Evolutionary conservation across 2,888 invertebrate genomes (phyloP).

Genomic region (Mesorhabditis sp.): DNA sequence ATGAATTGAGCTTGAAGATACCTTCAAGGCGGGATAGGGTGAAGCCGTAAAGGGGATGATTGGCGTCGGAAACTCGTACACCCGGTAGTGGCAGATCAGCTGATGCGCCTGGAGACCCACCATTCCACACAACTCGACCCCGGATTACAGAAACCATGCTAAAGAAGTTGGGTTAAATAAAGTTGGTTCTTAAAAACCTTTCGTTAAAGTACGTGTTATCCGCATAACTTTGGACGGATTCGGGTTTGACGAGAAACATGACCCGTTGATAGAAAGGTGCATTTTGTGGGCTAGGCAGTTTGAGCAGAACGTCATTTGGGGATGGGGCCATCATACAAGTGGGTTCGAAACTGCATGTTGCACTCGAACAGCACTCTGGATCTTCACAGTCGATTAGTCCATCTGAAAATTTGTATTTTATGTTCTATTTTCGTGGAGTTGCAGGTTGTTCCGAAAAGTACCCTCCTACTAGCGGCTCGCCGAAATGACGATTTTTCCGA

Average conservation of each 20-base stretch:
- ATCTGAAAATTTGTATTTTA: slow-evolving; percentile 68
- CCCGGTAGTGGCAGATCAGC: slow-evolving; percentile 88
- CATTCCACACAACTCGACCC: slow-evolving; percentile 77
- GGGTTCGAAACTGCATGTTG: slow-evolving; percentile 87
- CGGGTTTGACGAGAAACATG: slow-evolving; percentile 95
- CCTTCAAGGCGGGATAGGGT: slow-evolving; percentile 66
- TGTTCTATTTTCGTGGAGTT: neutral
- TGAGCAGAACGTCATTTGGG: slow-evolving; percentile 90
- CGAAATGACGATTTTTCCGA: no score
- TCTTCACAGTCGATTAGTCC: slow-evolving; percentile 97
- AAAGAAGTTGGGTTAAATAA: slow-evolving; percentile 42
- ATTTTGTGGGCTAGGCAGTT: slow-evolving; percentile 91
- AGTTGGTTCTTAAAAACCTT: slow-evolving; percentile 63
- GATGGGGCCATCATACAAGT: slow-evolving; percentile 94
- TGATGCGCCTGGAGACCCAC: slow-evolving; percentile 62
- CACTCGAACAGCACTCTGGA: slow-evolving; percentile 74
- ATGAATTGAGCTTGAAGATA: slow-evolving; percentile 68
- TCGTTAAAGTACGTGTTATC: slow-evolving; percentile 95
- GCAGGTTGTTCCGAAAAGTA: neutral
- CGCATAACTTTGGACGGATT: slow-evolving; percentile 95
- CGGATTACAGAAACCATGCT: slow-evolving; percentile 98
- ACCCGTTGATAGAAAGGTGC: slow-evolving; percentile 95
- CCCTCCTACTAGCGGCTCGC: no score
- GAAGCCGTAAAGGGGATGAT: slow-evolving; percentile 75
- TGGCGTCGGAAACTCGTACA: slow-evolving; percentile 90